Evolutionary conservation across 1,140 invertebrate genomes (phyloP), one percentile per base, ranked within the genome.

Genomic region (Drosophila quadrilineata): DNA sequence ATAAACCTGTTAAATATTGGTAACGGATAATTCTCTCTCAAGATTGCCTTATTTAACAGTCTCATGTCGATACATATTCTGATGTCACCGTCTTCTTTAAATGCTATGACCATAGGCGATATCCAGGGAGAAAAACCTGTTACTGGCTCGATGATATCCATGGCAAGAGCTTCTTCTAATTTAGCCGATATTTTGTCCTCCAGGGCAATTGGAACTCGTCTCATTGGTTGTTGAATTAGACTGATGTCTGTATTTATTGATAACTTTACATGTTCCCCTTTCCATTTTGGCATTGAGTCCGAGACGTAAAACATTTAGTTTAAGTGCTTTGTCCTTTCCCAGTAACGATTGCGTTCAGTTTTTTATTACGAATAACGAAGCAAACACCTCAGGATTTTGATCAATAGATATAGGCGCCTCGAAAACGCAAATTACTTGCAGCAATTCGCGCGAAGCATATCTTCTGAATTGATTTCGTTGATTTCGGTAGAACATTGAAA

Each of bases 131-230:
- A 59, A 24, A 60, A 59, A 14, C 65, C 57, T 17, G 29, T 33
- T 29, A 77, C 62, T 50, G 31, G 29, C 43, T 79, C 65, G 14
- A 76, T 74, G 9, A 80, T 72, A 36, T 77, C 68, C 16, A 38
- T 31, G 17, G 26, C 9, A 9, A 79, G 19, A 12, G 50, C 48
- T 14, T 73, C 48, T 56, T 88, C 53, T 24, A 79, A 29, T 38
- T 71, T 58, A 3, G 26, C 10, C 26, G 45, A 56, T 17, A 72
- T 54, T 35, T 52, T 59, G 8, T 49, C 31, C 10, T 50, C 36
- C 10, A 52, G 48, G 6, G 48, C 63, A 38, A 29, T 35, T 40
- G 60, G 31, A 35, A 48, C 40, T 9, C 60, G 16, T 17, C 40
- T 60, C 0, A 67, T 19, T 29, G 48, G 48, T 48, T 67, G 56